Evolutionary conservation across 1,140 invertebrate genomes (phyloP).

Genomic region (Lineus longissimus): DNA sequence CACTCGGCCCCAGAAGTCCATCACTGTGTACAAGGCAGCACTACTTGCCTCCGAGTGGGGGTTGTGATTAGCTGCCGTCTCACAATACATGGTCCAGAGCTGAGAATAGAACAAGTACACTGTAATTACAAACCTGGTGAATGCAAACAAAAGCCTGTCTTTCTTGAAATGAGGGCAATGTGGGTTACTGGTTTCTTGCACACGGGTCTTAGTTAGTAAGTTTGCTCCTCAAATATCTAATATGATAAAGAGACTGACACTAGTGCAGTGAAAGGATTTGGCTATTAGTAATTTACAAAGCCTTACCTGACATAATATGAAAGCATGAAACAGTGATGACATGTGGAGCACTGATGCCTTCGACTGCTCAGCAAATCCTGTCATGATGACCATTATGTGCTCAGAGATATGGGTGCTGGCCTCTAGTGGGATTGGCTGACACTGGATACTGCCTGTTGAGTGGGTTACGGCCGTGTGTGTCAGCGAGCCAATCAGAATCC

Average conservation of each 20-base stretch:
- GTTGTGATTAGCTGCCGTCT: slow-evolving; percentile 65
- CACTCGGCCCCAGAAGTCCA: slow-evolving; percentile 98
- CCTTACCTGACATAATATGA: slow-evolving; percentile 63
- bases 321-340: slow-evolving; percentile 72
- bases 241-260: too few relatives aligned
- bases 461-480: slow-evolving; percentile 73
- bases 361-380: slow-evolving; percentile 93
- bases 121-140: background rate
- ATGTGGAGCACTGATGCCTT: slow-evolving; percentile 82
- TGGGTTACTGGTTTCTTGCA: too few relatives aligned
- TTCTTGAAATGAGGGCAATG: too few relatives aligned
- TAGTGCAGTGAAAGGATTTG: too few relatives aligned
- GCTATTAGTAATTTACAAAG: too few relatives aligned
- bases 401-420: slow-evolving; percentile 93
- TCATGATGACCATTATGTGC: slow-evolving; percentile 88
- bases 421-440: slow-evolving; percentile 90
- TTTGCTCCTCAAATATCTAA: too few relatives aligned
- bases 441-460: slow-evolving; percentile 54
- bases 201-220: too few relatives aligned
- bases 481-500: slow-evolving; percentile 90
- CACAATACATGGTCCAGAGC: slow-evolving; percentile 98
- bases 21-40: slow-evolving; percentile 62
- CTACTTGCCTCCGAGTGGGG: slow-evolving; percentile 54
- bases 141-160: slow-evolving; percentile 2
- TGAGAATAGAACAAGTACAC: slow-evolving; percentile 40